phyloP scores from a whole-genome alignment of 1,140 invertebrate species.

The Drosophila simulans region DNA sequence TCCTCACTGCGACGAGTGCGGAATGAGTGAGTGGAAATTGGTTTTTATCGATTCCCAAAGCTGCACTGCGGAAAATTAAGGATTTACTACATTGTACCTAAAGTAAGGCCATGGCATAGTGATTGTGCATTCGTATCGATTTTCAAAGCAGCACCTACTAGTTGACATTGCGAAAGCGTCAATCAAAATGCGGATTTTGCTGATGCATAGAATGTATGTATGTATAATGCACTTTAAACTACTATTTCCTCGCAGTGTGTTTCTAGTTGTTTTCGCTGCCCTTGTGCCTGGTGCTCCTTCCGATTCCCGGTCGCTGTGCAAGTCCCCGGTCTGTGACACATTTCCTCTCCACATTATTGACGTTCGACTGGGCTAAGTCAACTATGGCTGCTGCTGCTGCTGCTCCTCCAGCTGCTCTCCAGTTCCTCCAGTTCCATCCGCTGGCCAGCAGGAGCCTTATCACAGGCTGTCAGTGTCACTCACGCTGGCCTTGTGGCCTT shows the following conservation, averaged over 20 bases:
- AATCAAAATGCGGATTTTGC: neutral
- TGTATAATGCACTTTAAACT: no score
- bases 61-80: constrained; percentile 28
- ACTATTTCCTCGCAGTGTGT: constrained; percentile 19
- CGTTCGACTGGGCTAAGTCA: constrained; percentile 59
- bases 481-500: constrained; percentile 49
- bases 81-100: neutral
- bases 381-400: constrained; percentile 30
- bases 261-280: constrained; percentile 19
- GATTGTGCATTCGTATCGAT: neutral
- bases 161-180: neutral
- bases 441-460: constrained; percentile 28
- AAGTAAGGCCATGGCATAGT: neutral
- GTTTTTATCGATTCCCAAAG: constrained; percentile 79
- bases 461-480: constrained; percentile 34
- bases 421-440: neutral
- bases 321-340: constrained; percentile 50
- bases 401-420: neutral
- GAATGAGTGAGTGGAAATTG: constrained; percentile 65
- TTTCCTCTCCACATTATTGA: constrained; percentile 71
- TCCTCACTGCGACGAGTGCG: constrained; percentile 55
- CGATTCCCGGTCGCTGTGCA: constrained; percentile 26
- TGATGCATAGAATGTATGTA: no score
- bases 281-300: constrained; percentile 37
- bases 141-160: neutral